phyloP scores from a whole-genome alignment of 2,113 vertebrate species.

The Dinomys branickii region DNA sequence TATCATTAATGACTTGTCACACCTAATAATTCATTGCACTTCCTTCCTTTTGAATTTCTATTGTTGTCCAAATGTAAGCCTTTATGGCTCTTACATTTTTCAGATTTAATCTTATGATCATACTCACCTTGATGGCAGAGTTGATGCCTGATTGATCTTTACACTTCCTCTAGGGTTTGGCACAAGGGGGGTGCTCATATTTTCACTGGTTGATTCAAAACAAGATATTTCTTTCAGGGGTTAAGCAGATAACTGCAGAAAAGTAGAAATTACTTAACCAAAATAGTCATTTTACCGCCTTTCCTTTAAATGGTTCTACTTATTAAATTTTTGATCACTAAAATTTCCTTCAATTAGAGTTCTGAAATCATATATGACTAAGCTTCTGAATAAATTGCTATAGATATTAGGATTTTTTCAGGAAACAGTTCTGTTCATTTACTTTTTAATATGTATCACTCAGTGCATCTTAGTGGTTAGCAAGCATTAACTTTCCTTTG shows the following conservation, averaged over 20 bases:
- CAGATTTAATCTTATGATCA: neutral
- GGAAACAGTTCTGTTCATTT: constrained; percentile 5
- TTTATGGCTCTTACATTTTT: neutral
- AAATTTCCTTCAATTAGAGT: constrained; percentile 18
- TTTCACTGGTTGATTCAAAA: neutral
- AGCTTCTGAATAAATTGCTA: constrained; percentile 1
- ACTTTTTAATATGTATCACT: constrained; percentile 14
- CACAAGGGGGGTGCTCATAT: neutral
- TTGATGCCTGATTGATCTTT: neutral
- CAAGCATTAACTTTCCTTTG: constrained; percentile 63
- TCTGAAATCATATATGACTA: constrained; percentile 36
- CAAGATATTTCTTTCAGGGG: neutral
- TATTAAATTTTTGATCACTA: constrained; percentile 39
- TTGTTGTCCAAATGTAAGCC: neutral
- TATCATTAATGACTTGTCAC: neutral
- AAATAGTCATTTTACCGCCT: neutral
- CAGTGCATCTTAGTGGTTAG: constrained; percentile 41
- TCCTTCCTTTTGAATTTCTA: neutral
- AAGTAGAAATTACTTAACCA: neutral
- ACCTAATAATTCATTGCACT: neutral
- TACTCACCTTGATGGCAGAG: neutral
- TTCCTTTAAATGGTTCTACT: neutral
- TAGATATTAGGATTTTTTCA: neutral
- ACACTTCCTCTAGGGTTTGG: neutral
- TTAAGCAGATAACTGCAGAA: neutral